phyloP scores from a whole-genome alignment of 2,113 vertebrate species.

The Irena cyanogastra region DNA sequence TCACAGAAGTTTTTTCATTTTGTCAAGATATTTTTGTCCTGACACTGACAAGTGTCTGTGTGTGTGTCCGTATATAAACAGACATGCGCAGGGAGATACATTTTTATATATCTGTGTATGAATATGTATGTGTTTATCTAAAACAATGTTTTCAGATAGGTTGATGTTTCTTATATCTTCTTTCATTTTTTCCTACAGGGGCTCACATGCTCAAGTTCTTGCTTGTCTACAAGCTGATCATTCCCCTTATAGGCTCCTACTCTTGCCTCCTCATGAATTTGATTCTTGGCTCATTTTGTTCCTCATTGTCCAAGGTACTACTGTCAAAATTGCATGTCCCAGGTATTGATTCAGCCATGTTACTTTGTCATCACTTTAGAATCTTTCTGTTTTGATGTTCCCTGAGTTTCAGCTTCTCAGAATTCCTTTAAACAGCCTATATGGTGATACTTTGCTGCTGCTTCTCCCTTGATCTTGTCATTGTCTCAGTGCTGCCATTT shows the following conservation, averaged over 20 bases:
- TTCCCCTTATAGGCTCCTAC: background rate
- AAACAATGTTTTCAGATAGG: background rate
- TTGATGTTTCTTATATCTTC: background rate
- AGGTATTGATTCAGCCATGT: background rate
- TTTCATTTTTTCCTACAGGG: background rate
- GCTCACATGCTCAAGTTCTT: background rate
- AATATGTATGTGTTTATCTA: background rate
- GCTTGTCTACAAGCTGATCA: background rate
- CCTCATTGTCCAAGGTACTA: background rate
- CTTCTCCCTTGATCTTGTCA: background rate
- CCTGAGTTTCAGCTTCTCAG: background rate
- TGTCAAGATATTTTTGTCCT: background rate
- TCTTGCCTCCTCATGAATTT: background rate
- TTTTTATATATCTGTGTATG: background rate
- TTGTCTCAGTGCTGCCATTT: background rate
- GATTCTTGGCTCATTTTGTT: background rate
- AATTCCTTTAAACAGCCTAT: background rate
- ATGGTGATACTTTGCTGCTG: background rate
- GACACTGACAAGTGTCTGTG: background rate
- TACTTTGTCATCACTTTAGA: background rate
- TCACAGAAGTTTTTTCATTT: background rate
- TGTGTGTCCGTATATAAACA: background rate
- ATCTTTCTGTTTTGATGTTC: background rate
- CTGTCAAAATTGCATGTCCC: background rate
- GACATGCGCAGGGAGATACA: fast-evolving